These are phyloP conservation scores for Novumbra hubbsi DNA, from an alignment of 2,797 vertebrate genomes.

Conservation along the genomic window DNA sequence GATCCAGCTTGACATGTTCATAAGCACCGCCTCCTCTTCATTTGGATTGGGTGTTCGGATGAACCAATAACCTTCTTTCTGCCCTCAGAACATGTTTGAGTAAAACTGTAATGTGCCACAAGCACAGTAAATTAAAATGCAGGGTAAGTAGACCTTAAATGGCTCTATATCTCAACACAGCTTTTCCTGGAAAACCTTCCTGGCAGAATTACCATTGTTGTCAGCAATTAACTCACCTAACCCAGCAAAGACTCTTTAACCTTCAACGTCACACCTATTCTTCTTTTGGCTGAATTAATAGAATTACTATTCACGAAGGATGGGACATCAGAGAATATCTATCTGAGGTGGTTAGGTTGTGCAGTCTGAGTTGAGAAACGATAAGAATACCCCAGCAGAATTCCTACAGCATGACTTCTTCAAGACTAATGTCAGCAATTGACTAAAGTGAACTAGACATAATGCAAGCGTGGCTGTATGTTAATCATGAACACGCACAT, in stretches of 20 bases:
- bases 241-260: neutral
- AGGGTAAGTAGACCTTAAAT: neutral
- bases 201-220: neutral
- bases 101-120: too few species aligned
- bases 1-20: too few species aligned
- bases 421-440: neutral
- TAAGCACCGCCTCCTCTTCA: too few species aligned
- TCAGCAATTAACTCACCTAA: neutral
- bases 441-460: neutral
- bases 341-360: neutral
- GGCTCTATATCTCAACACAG: neutral
- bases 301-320: neutral
- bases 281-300: neutral
- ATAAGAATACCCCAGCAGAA: neutral
- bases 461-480: neutral
- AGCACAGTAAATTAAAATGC: too few species aligned
- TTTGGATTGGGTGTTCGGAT: too few species aligned
- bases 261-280: neutral
- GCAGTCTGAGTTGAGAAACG: neutral
- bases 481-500: conserved; percentile 28
- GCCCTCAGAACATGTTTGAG: too few species aligned
- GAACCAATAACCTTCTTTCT: too few species aligned
- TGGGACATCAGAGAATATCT: neutral
- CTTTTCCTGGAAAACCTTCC: neutral
- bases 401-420: neutral